A percentile compares a stretch with the other conserved stretches of the same genome.
Evolutionary conservation across 2,113 vertebrate species (phyloP).

Genomic region (Odontesthes bonariensis): DNA sequence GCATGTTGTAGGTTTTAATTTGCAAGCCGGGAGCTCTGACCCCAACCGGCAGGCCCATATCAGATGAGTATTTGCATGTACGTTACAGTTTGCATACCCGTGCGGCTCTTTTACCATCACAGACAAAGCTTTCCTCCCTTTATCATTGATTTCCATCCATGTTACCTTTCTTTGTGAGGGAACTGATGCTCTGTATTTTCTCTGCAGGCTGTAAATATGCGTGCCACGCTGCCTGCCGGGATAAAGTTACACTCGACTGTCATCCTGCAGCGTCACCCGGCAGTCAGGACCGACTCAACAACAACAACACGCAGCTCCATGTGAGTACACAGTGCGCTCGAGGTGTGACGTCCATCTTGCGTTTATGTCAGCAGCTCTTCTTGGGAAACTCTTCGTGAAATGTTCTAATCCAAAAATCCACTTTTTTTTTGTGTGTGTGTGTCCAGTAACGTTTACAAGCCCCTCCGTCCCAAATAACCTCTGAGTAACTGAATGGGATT

Average conservation of each 20-base stretch:
- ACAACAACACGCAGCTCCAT: constrained; percentile 74
- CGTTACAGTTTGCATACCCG: constrained; percentile 28
- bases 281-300: constrained; percentile 79
- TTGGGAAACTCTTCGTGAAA: not conserved
- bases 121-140: not conserved
- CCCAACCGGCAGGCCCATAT: not conserved
- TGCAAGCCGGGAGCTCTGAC: constrained; percentile 2
- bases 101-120: not conserved
- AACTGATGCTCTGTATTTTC: not conserved
- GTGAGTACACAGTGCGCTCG: constrained; percentile 66
- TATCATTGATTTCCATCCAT: not conserved
- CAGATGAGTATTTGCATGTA: constrained; percentile 46
- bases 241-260: constrained; percentile 81
- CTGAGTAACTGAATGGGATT: no score
- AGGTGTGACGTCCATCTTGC: not conserved
- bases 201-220: constrained; percentile 83
- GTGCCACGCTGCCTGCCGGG: constrained; percentile 80
- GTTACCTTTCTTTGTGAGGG: not conserved
- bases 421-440: not conserved
- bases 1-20: constrained; percentile 37
- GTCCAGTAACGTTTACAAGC: not conserved
- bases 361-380: not conserved
- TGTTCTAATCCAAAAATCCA: not conserved
- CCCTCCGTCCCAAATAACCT: no score
- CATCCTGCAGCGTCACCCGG: constrained; percentile 55